A percentile compares a stretch with the other conserved stretches of the same genome.
These are phyloP conservation scores for Dipodomys stephensi DNA, from an alignment of 2,113 vertebrate species.

Conservation along the genomic window DNA sequence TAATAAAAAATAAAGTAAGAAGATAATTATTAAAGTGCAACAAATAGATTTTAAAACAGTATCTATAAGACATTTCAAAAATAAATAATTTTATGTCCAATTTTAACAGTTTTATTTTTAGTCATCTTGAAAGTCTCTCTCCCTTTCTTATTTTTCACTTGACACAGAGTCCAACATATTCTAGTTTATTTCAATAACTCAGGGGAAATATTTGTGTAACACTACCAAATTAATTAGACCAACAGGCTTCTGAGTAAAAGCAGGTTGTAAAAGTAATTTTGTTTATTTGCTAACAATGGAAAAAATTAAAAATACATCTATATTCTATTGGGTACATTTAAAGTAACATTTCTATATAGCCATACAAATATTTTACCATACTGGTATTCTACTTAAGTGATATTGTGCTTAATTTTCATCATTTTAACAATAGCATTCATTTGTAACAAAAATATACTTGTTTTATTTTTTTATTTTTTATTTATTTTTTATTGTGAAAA, in stretches of 20 bases:
- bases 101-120: background rate
- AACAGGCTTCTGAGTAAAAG: background rate
- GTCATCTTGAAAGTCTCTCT: background rate
- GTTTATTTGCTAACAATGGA: background rate
- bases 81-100: background rate
- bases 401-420: background rate
- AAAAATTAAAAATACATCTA: background rate
- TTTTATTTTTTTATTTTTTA: no score
- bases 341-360: background rate
- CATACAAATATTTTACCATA: background rate
- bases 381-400: background rate
- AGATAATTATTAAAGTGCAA: background rate
- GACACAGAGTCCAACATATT: background rate
- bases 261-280: constrained; percentile 39
- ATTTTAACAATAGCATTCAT: background rate
- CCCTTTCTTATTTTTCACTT: background rate
- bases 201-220: background rate
- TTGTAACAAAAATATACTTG: background rate
- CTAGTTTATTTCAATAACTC: background rate
- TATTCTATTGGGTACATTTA: background rate
- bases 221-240: constrained; percentile 34
- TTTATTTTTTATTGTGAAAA: no score
- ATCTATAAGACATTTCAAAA: background rate
- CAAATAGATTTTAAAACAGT: constrained; percentile 33
- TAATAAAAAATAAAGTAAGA: constrained; percentile 6